Conservation (phyloP, 2,113 vertebrate species). For the Excalfactoria chinensis region DNA sequence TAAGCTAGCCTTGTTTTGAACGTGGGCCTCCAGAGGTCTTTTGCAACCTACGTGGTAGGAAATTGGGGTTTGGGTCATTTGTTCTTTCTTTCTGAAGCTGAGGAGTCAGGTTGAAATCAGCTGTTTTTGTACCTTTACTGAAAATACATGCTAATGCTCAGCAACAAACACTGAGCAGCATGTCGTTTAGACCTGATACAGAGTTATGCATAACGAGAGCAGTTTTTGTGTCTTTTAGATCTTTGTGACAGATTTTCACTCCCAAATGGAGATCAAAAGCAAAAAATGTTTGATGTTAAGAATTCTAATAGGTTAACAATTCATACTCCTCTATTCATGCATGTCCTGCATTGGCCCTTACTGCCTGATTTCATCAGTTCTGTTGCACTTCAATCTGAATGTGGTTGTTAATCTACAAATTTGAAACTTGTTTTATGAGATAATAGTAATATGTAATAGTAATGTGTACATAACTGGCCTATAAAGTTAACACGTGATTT, state of each 20-base stretch:
- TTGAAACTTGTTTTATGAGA: neutral
- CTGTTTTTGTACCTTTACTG: neutral
- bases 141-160: neutral
- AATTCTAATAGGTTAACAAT: neutral
- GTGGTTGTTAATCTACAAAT: neutral
- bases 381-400: neutral
- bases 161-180: neutral
- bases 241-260: neutral
- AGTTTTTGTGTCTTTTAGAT: neutral
- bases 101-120: neutral
- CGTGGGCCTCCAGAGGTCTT: neutral
- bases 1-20: neutral
- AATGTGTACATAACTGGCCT: fast-evolving
- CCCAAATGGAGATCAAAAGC: neutral
- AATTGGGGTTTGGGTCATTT: neutral
- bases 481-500: neutral
- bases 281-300: neutral
- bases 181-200: neutral
- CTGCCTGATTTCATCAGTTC: fast-evolving
- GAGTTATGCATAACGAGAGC: neutral
- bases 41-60: neutral
- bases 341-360: neutral
- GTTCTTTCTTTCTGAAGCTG: neutral
- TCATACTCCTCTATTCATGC: neutral
- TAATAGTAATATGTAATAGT: neutral